Base-by-base conservation (phyloP, 2,797 vertebrate species). In the Malacoraja senta region DNA sequence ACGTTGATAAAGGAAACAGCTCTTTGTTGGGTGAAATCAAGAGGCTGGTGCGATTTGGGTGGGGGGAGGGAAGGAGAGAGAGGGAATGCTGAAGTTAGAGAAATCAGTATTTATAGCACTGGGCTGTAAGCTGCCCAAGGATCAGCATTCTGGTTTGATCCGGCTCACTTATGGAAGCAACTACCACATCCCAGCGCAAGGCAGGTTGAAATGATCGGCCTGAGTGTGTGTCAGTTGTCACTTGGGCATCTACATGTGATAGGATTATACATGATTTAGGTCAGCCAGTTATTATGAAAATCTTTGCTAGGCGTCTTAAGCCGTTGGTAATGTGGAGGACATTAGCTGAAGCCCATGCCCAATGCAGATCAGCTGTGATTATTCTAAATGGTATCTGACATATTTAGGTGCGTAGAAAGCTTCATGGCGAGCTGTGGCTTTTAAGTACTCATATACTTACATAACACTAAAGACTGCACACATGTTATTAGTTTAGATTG, bases 231-330 rank as follows among this genome's bases (percentile, higher is more conserved):
- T n/a, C 13, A 38, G 4, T 44, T 53, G 38, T 92, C 15, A 76
- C 15, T 76, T 92, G 76, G 68, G 12, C 3, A 91, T 74, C 38
- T 21, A 32, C 53, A 76, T 26, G 29, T 76, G 90, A 72, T 58
- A 76, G 6, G 90, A 71, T 58, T 92, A 76, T 74, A n/a, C 38
- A 19, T 92, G 29, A 92, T 76, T 92, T n/a, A 76, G 90, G 90
- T 92, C 90, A 92, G 35, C 71, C 29, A 71, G 90, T 92, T 92
- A 92, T 92, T 92, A 92, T 21, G 29, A 76, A 29, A 92, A 76
- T 92, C 90, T 71, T 76, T 92, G 38, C 53, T 26, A 6, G 90
- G 8, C 26, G 26, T 76, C 71, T 92, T 92, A 92, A 92, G n/a
- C 68, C 90, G 58, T 53, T 92, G 71, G 90, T 92, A 74, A 92